These are phyloP conservation scores for Myoxocephalus aenaeus DNA, from an alignment of 2,797 vertebrate species.

Conservation along the genomic window DNA sequence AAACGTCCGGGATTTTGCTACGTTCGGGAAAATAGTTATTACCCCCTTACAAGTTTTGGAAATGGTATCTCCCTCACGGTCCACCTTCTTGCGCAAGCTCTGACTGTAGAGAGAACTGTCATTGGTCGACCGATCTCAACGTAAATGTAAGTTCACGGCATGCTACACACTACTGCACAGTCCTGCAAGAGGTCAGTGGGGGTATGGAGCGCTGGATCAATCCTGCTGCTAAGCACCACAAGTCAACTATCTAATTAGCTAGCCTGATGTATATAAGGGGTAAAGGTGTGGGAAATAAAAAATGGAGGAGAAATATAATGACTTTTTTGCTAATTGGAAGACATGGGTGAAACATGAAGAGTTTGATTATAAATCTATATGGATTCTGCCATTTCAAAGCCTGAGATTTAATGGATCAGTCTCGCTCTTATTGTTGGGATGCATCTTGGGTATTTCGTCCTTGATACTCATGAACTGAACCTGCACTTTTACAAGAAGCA, in stretches of 20 bases:
- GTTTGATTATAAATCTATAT: not conserved
- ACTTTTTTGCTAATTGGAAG: not conserved
- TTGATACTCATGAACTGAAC: not conserved
- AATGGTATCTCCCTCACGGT: no score
- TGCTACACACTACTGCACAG: no score
- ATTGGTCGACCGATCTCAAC: no score
- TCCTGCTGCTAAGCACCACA: no score
- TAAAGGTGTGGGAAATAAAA: not conserved
- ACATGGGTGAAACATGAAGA: not conserved
- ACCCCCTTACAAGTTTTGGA: no score
- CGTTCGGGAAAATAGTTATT: no score
- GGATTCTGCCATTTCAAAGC: not conserved
- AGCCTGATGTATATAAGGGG: not conserved
- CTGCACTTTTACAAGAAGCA: slow-evolving; percentile 7
- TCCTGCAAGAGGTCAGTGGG: no score
- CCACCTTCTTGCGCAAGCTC: no score
- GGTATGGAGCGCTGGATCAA: no score
- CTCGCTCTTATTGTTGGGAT: slow-evolving; percentile 1
- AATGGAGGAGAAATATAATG: not conserved
- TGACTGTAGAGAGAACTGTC: no score
- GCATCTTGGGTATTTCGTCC: not conserved
- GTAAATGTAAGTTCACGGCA: no score
- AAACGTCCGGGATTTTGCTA: no score
- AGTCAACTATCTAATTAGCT: not conserved
- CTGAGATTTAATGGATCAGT: not conserved